A percentile compares a stretch with the other conserved stretches of the same genome.
phyloP scores from a whole-genome alignment of 2,888 invertebrate genomes.

The Drosophila colorata region DNA sequence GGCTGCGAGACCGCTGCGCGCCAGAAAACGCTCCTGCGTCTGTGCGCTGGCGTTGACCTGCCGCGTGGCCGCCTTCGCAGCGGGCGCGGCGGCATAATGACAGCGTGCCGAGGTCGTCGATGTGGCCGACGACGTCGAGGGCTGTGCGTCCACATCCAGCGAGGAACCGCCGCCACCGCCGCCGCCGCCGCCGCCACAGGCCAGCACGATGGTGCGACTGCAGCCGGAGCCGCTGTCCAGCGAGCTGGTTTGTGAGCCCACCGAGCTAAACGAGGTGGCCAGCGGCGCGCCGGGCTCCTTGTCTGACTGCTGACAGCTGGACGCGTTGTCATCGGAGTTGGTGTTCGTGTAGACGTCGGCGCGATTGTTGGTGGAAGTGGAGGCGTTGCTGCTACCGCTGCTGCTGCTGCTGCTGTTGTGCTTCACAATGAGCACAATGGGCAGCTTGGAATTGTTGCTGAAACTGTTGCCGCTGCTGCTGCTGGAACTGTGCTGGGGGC shows the following conservation, averaged over 20 bases:
- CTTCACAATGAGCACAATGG: constrained; percentile 61
- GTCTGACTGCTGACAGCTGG: constrained; percentile 42
- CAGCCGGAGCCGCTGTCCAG: constrained; percentile 68
- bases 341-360: constrained; percentile 81
- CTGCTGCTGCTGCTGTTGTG: constrained; percentile 24
- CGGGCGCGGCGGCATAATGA: constrained; percentile 78
- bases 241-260: constrained; percentile 57
- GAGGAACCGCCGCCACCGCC: constrained; percentile 28
- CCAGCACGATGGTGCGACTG: constrained; percentile 72
- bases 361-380: constrained; percentile 41
- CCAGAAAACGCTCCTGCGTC: constrained; percentile 81
- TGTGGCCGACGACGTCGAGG: constrained; percentile 82
- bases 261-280: constrained; percentile 54
- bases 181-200: constrained; percentile 39
- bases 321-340: constrained; percentile 83
- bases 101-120: constrained; percentile 72
- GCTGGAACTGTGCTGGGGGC: constrained; percentile 47
- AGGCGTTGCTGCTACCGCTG: constrained; percentile 29
- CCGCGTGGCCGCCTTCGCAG: constrained; percentile 59
- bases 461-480: constrained; percentile 8
- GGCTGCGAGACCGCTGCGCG: constrained; percentile 41
- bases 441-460: constrained; percentile 19
- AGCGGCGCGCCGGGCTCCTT: constrained; percentile 40
- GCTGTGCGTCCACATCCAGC: constrained; percentile 74
- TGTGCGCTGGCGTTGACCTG: constrained; percentile 83